Percentiles rank a stretch among this genome's conserved stretches.
These are phyloP conservation scores for Drosophila tropicalis DNA, from an alignment of 1,140 invertebrate species.

Conservation along the genomic window DNA sequence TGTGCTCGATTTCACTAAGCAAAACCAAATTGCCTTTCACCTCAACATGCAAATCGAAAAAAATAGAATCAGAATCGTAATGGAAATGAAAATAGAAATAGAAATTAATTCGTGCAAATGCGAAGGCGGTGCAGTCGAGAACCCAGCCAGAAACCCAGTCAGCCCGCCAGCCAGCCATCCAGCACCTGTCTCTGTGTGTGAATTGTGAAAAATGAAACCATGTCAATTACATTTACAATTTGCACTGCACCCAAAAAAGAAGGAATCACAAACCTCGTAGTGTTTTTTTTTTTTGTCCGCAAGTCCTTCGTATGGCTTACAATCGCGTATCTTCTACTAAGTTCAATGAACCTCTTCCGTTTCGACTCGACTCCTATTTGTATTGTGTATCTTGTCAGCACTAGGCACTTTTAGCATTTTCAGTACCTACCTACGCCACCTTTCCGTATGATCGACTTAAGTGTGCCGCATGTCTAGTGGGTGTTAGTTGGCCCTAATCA, in stretches of 20 bases:
- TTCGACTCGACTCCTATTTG: neutral
- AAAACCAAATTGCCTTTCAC: constrained; percentile 42
- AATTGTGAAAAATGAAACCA: constrained; percentile 69
- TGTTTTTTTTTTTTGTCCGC: neutral
- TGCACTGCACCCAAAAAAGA: constrained; percentile 52
- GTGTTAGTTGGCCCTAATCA: constrained; percentile 43
- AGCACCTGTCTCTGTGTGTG: constrained; percentile 21
- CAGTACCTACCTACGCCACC: neutral
- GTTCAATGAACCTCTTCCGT: constrained; percentile 54
- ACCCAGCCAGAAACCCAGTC: neutral
- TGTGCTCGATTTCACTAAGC: constrained; percentile 61
- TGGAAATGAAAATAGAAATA: constrained; percentile 50
- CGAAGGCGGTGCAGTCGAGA: constrained; percentile 33
- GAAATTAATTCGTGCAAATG: constrained; percentile 70
- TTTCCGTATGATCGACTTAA: constrained; percentile 65
- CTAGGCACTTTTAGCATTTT: constrained; percentile 1
- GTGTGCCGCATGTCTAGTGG: constrained; percentile 56
- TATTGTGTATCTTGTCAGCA: constrained; percentile 49
- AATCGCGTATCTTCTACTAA: constrained; percentile 40
- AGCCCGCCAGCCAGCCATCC: constrained; percentile 5
- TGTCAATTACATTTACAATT: constrained; percentile 79
- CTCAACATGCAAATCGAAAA: constrained; percentile 39
- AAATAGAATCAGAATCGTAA: constrained; percentile 21
- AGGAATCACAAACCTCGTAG: neutral
- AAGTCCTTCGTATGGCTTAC: constrained; percentile 32